Base-by-base conservation (phyloP, 1,140 invertebrate genomes). In the Camponotus floridanus region DNA sequence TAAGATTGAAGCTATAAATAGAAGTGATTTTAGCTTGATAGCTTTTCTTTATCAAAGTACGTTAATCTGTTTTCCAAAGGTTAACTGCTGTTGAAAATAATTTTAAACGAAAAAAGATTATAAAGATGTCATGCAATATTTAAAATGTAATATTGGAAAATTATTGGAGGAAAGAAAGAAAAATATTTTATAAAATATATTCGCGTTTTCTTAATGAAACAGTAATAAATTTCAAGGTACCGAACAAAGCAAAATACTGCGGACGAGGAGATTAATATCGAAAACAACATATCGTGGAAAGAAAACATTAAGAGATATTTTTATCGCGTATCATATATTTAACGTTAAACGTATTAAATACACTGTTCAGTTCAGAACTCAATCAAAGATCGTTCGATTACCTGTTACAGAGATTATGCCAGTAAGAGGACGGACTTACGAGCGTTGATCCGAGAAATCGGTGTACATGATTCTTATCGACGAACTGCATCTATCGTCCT, bases 371-470 rank as follows among this genome's bases (percentile, higher is more conserved):
- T 68, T 80, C n/a, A 55, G 21, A 80, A 33, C 26, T 3, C 21
- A 59, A 57, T 71, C 55, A 80, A 79, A 36, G 26, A 45, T 39
- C 33, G 13, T 42, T 36, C 36, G 21, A 39, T 51, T 18, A 18
- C 48, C 42, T 21, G 45, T 79, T 80, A 85, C 74, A 88, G 61
- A 78, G 74, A 76, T 64, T 62, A 74, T 42, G 62, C 61, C 70
- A 80, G 62, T 67, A 80, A 65, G 62, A 36, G 65, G 21, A 73
- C 71, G 76, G 86, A 89, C 76, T 91, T 87, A 91, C 76, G 79
- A 85, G 64, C 85, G 45, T 68, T 68, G 88, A 87, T 81, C 68
- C 73, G 62, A 86, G 81, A 90, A 90, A 90, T 90, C 86, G 86
- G 86, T 86, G 81, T 90, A 67, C 81, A 88, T 33, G 74, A 71